Evolutionary conservation across 1,140 invertebrate genomes (phyloP).

Genomic region (Anagrus nilaparvatae): DNA sequence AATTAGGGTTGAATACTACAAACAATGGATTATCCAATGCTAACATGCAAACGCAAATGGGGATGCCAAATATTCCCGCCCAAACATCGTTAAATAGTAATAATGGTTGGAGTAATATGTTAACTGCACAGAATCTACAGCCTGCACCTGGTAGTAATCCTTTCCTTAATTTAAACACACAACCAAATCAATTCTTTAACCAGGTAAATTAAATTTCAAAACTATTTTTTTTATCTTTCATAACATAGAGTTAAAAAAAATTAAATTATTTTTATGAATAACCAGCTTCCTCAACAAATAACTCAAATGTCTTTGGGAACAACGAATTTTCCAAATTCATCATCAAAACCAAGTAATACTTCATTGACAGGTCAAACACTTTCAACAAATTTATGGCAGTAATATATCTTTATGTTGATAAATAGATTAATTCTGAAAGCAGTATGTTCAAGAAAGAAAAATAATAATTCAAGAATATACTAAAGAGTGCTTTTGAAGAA

Average conservation of each 20-base stretch:
- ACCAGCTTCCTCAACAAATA: slow-evolving; percentile 48
- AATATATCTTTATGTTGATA: too few relatives aligned
- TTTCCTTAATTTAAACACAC: slow-evolving; percentile 36
- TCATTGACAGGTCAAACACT: slow-evolving; percentile 38
- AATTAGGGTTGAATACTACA: slow-evolving; percentile 27
- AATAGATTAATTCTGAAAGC: too few relatives aligned
- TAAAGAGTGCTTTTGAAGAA: too few relatives aligned
- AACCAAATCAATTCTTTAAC: slow-evolving; percentile 18
- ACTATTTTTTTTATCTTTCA: slow-evolving; percentile 8
- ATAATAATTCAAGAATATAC: too few relatives aligned
- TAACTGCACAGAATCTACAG: slow-evolving; percentile 34
- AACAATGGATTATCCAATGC: slow-evolving; percentile 30
- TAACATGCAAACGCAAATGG: slow-evolving; percentile 32
- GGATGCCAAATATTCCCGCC: slow-evolving; percentile 13
- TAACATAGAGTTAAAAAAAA: neutral
- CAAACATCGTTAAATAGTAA: slow-evolving; percentile 24
- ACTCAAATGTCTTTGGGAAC: slow-evolving; percentile 41
- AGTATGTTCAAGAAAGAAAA: too few relatives aligned
- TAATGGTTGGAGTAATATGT: slow-evolving; percentile 38
- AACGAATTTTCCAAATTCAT: slow-evolving; percentile 21
- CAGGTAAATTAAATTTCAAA: slow-evolving; percentile 11
- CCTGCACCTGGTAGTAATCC: slow-evolving; percentile 41
- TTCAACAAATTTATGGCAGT: slow-evolving; percentile 48
- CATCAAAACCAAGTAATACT: slow-evolving; percentile 27
- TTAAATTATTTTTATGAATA: slow-evolving; percentile 2